These are phyloP conservation scores for Cichlasoma orientale DNA, from an alignment of 2,797 vertebrate genomes.

Conservation along the genomic window DNA sequence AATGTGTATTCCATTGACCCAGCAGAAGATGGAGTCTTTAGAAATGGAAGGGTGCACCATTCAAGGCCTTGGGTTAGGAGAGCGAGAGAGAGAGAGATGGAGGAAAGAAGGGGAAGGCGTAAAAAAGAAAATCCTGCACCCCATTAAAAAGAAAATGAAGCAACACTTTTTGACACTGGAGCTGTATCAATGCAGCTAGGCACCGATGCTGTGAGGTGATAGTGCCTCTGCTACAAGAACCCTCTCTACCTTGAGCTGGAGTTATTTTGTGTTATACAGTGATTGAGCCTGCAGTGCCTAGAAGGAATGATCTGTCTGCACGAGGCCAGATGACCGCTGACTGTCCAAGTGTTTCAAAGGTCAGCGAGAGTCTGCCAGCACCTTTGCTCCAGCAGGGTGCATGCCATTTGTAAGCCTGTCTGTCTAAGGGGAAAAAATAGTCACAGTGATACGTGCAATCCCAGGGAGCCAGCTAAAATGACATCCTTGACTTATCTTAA, in stretches of 20 bases:
- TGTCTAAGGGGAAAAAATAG: slow-evolving; percentile 22
- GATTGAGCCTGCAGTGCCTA: slow-evolving; percentile 7
- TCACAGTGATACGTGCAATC: background rate
- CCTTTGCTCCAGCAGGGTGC: slow-evolving; percentile 46
- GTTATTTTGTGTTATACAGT: slow-evolving; percentile 25
- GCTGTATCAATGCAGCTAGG: slow-evolving; percentile 2
- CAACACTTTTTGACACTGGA: slow-evolving; percentile 15
- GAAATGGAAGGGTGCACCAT: slow-evolving; percentile 38
- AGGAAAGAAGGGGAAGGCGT: background rate
- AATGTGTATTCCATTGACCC: slow-evolving; percentile 58
- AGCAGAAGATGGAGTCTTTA: slow-evolving; percentile 64
- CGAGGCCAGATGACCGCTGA: slow-evolving; percentile 29
- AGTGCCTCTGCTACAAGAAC: slow-evolving; percentile 4
- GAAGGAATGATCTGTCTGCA: slow-evolving; percentile 11
- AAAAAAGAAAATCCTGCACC: slow-evolving; percentile 35
- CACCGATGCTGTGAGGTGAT: slow-evolving; percentile 22
- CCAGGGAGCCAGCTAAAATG: slow-evolving; percentile 5
- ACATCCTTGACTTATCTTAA: slow-evolving; percentile 10
- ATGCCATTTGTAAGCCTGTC: slow-evolving; percentile 32
- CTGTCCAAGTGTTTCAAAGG: slow-evolving; percentile 25
- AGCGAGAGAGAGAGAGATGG: background rate
- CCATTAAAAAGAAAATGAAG: slow-evolving; percentile 32
- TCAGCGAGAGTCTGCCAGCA: slow-evolving; percentile 18
- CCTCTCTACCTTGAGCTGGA: slow-evolving; percentile 13
- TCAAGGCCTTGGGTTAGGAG: slow-evolving; percentile 18